phyloP scores from a whole-genome alignment of 2,797 vertebrate species.

The Peromyscus melanophrys region DNA sequence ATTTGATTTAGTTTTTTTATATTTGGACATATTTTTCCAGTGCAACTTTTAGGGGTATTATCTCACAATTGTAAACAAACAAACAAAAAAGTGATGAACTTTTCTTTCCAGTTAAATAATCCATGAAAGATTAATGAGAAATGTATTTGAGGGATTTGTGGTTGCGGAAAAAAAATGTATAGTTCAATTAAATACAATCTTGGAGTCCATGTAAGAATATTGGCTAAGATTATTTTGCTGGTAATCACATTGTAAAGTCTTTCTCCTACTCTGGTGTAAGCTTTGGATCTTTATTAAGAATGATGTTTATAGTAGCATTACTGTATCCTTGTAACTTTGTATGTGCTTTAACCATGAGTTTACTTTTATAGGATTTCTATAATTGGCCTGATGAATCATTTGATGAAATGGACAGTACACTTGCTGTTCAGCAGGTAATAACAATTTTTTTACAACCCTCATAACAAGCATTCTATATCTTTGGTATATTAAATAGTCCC shows the following conservation, averaged over 20 bases:
- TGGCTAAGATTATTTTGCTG: conserved; percentile 10
- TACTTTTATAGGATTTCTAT: conserved; percentile 95
- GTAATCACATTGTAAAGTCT: not conserved
- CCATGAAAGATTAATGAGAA: conserved; percentile 46
- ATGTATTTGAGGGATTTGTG: conserved; percentile 48
- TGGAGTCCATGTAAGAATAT: not conserved
- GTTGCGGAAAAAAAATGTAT: conserved; percentile 27
- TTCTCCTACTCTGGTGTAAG: not conserved
- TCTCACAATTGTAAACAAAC: not conserved
- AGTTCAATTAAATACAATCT: conserved; percentile 50
- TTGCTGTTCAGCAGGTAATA: conserved; percentile 98
- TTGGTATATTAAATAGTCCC: conserved; percentile 40
- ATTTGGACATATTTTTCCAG: not conserved
- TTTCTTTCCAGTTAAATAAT: conserved; percentile 49
- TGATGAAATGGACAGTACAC: conserved; percentile 99
- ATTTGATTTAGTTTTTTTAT: conserved; percentile 12
- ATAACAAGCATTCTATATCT: conserved; percentile 47
- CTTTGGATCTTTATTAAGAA: conserved; percentile 54
- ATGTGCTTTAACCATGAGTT: conserved; percentile 71
- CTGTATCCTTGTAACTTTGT: conserved; percentile 57
- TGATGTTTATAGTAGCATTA: not conserved
- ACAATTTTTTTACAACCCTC: conserved; percentile 54
- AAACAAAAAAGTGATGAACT: conserved; percentile 43
- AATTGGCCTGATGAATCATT: conserved; percentile 99
- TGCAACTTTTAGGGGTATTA: conserved; percentile 34